A percentile compares a stretch with the other conserved stretches of the same genome.
Conservation (phyloP, 1,140 invertebrate species). For the Drosophila aff. region DNA sequence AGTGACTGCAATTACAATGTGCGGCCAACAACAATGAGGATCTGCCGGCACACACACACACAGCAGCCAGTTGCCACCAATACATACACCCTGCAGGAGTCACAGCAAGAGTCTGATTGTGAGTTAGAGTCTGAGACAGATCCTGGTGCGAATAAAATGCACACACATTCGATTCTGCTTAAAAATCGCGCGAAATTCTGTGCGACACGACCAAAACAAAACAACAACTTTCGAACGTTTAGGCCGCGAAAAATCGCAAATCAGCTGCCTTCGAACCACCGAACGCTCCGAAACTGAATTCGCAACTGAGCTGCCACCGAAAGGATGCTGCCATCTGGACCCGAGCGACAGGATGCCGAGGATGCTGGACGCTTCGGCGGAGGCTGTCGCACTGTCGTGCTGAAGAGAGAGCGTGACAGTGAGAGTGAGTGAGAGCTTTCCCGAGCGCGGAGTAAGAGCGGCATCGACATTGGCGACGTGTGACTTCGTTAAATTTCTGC, state of each 20-base stretch:
- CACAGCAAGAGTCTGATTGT: conserved; percentile 20
- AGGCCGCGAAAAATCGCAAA: conserved; percentile 10
- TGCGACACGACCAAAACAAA: conserved; percentile 39
- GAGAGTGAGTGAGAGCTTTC: conserved; percentile 36
- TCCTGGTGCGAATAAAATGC: conserved; percentile 38
- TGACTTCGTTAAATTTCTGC: conserved; percentile 84
- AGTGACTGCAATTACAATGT: conserved; percentile 71
- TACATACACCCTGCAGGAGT: conserved; percentile 27
- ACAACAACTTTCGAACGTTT: conserved; percentile 31
- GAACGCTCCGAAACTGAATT: conserved; percentile 73
- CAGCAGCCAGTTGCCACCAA: conserved; percentile 6
- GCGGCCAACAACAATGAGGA: conserved; percentile 55
- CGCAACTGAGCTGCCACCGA: conserved; percentile 51
- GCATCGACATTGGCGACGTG: conserved; percentile 60
- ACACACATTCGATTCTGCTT: conserved; percentile 3
- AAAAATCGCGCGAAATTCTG: conserved; percentile 65
- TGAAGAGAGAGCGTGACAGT: conserved; percentile 1
- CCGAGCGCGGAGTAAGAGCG: conserved; percentile 19
- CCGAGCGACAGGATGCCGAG: conserved; percentile 24
- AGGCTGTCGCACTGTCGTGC: conserved; percentile 40
- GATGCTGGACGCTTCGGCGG: conserved; percentile 24
- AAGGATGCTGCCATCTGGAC: conserved; percentile 68
- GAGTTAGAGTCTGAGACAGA: conserved; percentile 20
- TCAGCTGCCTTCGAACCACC: conserved; percentile 51
- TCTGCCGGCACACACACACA: conserved; percentile 44